Base-by-base conservation (phyloP, 2,888 invertebrate genomes). In the Anodontia alba region DNA sequence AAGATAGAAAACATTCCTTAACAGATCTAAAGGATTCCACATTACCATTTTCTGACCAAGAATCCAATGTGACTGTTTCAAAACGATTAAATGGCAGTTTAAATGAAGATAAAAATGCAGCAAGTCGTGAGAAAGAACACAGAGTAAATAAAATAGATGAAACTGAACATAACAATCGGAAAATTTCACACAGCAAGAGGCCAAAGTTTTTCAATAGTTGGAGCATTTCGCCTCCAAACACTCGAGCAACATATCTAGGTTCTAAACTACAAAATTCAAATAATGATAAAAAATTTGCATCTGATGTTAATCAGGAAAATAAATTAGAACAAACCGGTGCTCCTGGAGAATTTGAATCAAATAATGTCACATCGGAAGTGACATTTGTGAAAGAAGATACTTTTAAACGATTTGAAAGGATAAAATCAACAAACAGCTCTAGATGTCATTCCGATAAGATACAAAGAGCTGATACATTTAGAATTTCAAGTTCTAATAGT, bases 371-470 rank as follows among this genome's bases (percentile, higher is more conserved):
- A 43, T 31, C 72, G 12, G 76, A 82, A 42, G 46, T 54, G 7
- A 79, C 81, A 3, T 81, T 84, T 75, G 69, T 84, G 7, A 84
- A 76, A 31, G 79, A 79, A 23, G 51, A 42, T 29, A n/a, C 38
- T 1, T n/a, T 33, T 1, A 62, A 10, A 33, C 12, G 77, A 36
- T 76, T 81, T 72, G 77, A 72, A 68, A 38, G 76, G 23, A 26
- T 66, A 7, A 51, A 76, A 7, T 77, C 84, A 3, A 26, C 76
- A 7, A 49, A 84, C 31, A 79, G 77, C 73, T 54, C 54, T 17
- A 38, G 66, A 43, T 73, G 31, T 26, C 78, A 75, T 75, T 73
- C 70, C 33, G 78, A 73, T 46, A 77, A 80, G n/a, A 43, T 33
- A 15, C 26, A 29, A 31, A 73, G 38, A 69, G 43, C 15, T 29